These are phyloP conservation scores for Microctonus hyperodae DNA, from an alignment of 2,888 invertebrate species.

Conservation along the genomic window DNA sequence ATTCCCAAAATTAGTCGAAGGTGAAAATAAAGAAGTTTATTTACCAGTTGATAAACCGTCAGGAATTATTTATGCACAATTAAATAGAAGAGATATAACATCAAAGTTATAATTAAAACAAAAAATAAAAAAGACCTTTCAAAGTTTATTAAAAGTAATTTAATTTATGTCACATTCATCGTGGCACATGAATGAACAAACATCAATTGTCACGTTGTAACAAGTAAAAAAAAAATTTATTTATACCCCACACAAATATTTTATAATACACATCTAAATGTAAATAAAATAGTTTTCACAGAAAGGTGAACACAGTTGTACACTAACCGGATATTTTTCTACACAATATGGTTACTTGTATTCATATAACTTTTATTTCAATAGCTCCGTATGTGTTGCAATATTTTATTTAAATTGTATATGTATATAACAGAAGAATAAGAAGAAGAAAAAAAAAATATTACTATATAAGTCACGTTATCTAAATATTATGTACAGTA, in stretches of 20 bases:
- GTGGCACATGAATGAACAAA: neutral
- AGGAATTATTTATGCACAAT: constrained; percentile 77
- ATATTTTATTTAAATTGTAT: neutral
- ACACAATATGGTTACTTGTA: neutral
- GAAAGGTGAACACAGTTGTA: neutral
- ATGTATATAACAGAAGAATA: neutral
- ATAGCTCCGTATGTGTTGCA: neutral
- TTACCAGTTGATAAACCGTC: constrained; percentile 81
- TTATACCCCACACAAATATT: neutral
- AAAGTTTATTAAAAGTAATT: neutral
- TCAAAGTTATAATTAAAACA: constrained; percentile 65
- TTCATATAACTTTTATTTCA: neutral
- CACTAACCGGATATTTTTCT: neutral
- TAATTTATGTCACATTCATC: neutral
- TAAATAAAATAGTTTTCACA: neutral
- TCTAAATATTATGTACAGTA: neutral
- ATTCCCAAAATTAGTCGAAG: constrained; percentile 72
- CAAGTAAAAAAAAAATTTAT: neutral
- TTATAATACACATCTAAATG: too few relatives aligned
- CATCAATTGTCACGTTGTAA: neutral
- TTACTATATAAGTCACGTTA: neutral
- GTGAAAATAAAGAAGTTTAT: constrained; percentile 74
- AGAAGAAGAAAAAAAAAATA: neutral
- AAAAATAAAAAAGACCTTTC: neutral
- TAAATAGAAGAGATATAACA: constrained; percentile 68